Evolutionary conservation across 1,140 invertebrate species (phyloP), one percentile per base, ranked within the genome.

Genomic region (Drosophila sucinea): DNA sequence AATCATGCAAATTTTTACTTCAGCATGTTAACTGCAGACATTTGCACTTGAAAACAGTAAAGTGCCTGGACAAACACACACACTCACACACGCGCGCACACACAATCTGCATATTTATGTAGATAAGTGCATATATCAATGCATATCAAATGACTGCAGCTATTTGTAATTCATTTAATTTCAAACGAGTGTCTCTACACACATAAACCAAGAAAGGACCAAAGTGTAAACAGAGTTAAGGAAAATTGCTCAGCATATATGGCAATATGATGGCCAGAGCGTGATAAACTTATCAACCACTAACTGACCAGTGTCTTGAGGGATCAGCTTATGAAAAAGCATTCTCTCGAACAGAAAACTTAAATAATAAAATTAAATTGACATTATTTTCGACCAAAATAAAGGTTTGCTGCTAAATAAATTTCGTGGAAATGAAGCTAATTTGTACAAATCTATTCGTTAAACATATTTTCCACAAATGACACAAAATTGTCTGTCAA

Each of bases 1-100:
- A 79, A 86, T 86, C 69, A 70, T 84, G 77, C 78, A 86, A 85
- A 86, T 70, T 62, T 66, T 70, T 56, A 38, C 41, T 65, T 60
- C 57, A 62, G 58, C 58, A 77, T 62, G 63, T 76, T 84, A 66
- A 56, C 41, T 66, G 78, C 81, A 73, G 77, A 69, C 61, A 78
- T 85, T 74, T 71, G 68, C 68, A 79, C 63, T 82, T 73, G 72
- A 68, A 40, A 56, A 44, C 57, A 64, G 60, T 65, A 47, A 55
- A 79, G 61, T 63, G 41, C 35, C 38, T 60, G 10, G 30, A 35
- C 51, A 65, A 57, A 51, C 33, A 32, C 10, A 47, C 29, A 35
- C 70, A 70, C 56, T 70, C 67, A 51, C 44, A 27, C 2, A 23
- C 23, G 7, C 17, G 17, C 44, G n/a, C n/a, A n/a, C 67, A 51